phyloP scores from a whole-genome alignment of 2,888 invertebrate genomes.

The Embidobia sp. region DNA sequence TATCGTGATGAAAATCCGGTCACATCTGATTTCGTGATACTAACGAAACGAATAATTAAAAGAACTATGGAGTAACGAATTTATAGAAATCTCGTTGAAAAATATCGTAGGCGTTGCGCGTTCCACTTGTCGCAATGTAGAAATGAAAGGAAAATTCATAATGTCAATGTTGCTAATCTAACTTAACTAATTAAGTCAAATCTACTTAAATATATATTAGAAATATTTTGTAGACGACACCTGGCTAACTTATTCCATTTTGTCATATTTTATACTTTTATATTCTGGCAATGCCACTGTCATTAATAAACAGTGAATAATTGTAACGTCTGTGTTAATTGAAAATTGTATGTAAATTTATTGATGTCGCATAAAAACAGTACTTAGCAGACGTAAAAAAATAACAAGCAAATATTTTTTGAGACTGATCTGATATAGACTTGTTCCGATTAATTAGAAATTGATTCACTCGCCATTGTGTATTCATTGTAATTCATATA shows the following conservation, averaged over 20 bases:
- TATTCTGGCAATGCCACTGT: slow-evolving; percentile 74
- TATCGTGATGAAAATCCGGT: slow-evolving; percentile 40
- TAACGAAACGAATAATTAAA: slow-evolving; percentile 32
- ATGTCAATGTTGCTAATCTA: slow-evolving; percentile 32
- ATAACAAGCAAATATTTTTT: slow-evolving; percentile 42
- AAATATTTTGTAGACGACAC: slow-evolving; percentile 50
- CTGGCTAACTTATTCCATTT: slow-evolving; percentile 65
- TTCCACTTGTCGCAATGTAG: slow-evolving; percentile 21
- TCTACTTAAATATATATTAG: slow-evolving; percentile 12
- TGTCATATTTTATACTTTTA: slow-evolving; percentile 81
- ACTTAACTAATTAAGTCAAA: slow-evolving; percentile 22
- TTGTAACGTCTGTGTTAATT: slow-evolving; percentile 69
- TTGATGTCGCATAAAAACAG: slow-evolving; percentile 74
- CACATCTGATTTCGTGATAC: slow-evolving; percentile 34
- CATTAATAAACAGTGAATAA: slow-evolving; percentile 57
- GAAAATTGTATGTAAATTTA: slow-evolving; percentile 69
- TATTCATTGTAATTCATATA: too few species aligned
- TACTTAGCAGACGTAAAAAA: slow-evolving; percentile 65
- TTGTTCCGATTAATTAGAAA: background rate
- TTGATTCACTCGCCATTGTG: too few species aligned
- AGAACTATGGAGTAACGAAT: slow-evolving; percentile 12
- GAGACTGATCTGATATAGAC: slow-evolving; percentile 26
- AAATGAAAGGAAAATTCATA: slow-evolving; percentile 33
- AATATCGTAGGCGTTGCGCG: slow-evolving; percentile 27
- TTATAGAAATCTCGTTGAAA: slow-evolving; percentile 29